Base-by-base conservation (phyloP, 2,888 invertebrate genomes). In the Antheraea yamamai region DNA sequence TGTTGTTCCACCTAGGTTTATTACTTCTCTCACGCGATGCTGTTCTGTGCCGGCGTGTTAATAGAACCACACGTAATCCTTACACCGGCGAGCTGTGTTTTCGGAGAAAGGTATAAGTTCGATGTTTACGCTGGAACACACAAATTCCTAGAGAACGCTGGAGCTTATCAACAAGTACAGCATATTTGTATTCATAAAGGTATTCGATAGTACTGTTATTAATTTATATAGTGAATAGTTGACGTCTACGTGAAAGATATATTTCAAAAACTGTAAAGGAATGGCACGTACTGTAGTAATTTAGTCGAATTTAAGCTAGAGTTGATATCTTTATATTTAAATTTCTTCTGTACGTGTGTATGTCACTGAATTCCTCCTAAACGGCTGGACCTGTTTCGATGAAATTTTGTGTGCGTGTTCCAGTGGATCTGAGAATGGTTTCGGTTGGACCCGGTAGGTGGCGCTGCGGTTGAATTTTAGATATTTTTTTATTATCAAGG, bases 41-140 rank as follows among this genome's bases (percentile, higher is more conserved):
- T 94, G 84, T 94, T 94, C 80, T 94, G 94, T 78, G 77, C 86
- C 58, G 94, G 94, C 2, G 85, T 89, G 8, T 77, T 94, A 20
- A 87, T 94, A 78, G 94, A 94, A 78, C 86, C 91, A 2, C 92
- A 93, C 75, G 90, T 94, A n/a, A 88, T 92, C 2, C 76, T 94
- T 10, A 92, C 94, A 6, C 89, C 93, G 14, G 94, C 94, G 6
- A 86, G 81, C 64, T 94, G 94, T 78, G 90, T 94, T 0, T 84
- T 80, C 74, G 91, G 92, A 0, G 94, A 94, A 79, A 82, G 80
- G 66, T 87, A 88, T 78, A 93, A 90, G 76, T 94, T 94, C 78
- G 79, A 85, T 0, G 83, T 94, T 20, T 85, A 82, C 73, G 94
- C 82, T 2, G 94, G 94, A 0, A 88, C 92, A 0, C 93, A 93